Base-by-base conservation (phyloP, 2,797 vertebrate genomes). In the Pachyuromys duprasi region DNA sequence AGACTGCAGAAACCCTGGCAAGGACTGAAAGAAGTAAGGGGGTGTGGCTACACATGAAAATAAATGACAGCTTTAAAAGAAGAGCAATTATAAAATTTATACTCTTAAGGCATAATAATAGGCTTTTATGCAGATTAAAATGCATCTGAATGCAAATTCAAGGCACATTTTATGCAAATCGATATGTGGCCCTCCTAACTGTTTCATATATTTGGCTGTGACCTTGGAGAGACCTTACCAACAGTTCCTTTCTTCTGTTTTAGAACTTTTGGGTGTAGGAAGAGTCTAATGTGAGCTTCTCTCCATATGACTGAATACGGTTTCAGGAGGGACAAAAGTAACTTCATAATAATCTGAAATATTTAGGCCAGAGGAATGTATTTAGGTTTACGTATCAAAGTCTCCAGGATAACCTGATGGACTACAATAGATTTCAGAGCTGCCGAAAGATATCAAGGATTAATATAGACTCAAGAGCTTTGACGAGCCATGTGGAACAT, bases 41-140 rank as follows among this genome's bases (percentile, higher is more conserved):
- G 65, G 79, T 2, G 42, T 67, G 67, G 75, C 74, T 74, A 82
- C 36, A 81, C 45, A 18, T 20, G 87, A 86, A 96, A 95, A 62
- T 94, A 97, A 97, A 81, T 96, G 97, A 96, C 97, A 97, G 90
- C 62, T 95, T 96, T 89, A 94, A 95, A 94, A 97, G 89, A 87
- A 95, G 96, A 92, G 95, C 95, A 96, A 97, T 97, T 97, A 97
- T 75, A 95, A 96, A 97, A 97, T 96, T 80, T 97, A 92, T 91
- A 89, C 69, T 97, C 88, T 93, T 92, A 93, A 97, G 67, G 60
- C 86, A 82, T 97, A 97, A 96, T 96, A 97, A 97, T 92, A 97
- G 96, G 93, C 63, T 94, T 96, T 94, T 96, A 97, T 96, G 97
- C 95, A 97, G 95, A 97, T 98, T 86, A 65, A 86, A 95, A 94